Conservation (phyloP, 2,113 vertebrate species). For the Leptobrachium ailaonicum region DNA sequence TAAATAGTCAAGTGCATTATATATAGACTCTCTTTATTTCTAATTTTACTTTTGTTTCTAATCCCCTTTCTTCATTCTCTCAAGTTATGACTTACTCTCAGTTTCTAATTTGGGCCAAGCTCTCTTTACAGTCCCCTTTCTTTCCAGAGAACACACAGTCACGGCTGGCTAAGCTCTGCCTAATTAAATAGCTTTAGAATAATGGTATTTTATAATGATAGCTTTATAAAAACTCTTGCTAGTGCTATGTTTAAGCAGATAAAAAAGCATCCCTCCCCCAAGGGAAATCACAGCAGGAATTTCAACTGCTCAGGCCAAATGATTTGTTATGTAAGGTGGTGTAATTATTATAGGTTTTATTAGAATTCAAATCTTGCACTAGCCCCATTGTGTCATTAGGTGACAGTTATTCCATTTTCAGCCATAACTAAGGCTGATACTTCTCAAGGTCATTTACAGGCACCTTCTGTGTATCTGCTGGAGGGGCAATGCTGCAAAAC, state of each 20-base stretch:
- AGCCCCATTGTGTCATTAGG: conserved; percentile 47
- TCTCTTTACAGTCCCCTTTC: conserved; percentile 37
- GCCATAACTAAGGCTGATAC: conserved; percentile 24
- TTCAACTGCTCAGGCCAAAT: conserved; percentile 46
- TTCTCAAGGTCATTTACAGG: conserved; percentile 36
- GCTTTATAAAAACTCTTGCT: conserved; percentile 47
- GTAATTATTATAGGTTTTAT: conserved; percentile 50
- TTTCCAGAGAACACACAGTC: conserved; percentile 45
- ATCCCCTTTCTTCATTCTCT: neutral
- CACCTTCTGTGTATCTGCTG: neutral
- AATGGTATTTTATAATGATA: conserved; percentile 52
- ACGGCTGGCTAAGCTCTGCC: conserved; percentile 45
- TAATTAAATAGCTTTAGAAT: conserved; percentile 51
- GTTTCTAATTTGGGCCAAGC: conserved; percentile 41
- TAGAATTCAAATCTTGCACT: conserved; percentile 43
- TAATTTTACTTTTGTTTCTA: no score
- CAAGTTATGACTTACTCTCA: neutral
- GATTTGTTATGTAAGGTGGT: conserved; percentile 48
- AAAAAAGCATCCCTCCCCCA: conserved; percentile 44
- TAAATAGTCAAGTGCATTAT: no score
- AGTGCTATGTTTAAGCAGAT: conserved; percentile 46
- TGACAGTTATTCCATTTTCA: conserved; percentile 45
- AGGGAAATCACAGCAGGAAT: conserved; percentile 48
- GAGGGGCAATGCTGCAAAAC: neutral
- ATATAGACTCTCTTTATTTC: no score